phyloP scores from a whole-genome alignment of 2,113 vertebrate genomes.

The Anhinga rufa region DNA sequence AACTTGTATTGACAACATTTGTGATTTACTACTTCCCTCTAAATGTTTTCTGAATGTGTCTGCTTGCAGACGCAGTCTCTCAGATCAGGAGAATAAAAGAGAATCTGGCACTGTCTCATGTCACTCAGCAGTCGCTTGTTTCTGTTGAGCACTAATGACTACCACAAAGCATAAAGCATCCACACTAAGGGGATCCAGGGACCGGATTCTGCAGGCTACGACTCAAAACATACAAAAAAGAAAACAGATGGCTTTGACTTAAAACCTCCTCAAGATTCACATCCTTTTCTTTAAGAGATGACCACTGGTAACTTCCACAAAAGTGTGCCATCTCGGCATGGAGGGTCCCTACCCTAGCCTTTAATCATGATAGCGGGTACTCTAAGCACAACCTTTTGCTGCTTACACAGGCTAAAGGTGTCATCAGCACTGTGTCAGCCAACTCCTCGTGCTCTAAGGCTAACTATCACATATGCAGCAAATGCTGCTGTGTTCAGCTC shows the following conservation, averaged over 20 bases:
- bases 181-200: background rate
- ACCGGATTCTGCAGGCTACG: background rate
- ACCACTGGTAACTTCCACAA: background rate
- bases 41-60: background rate
- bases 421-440: background rate
- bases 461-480: background rate
- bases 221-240: background rate
- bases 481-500: background rate
- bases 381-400: background rate
- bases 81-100: background rate
- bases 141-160: background rate
- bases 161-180: background rate
- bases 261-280: background rate
- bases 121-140: background rate
- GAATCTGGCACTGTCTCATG: background rate
- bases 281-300: background rate
- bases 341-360: background rate
- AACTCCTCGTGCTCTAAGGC: background rate
- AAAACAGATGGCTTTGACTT: background rate
- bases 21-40: background rate
- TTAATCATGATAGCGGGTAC: background rate
- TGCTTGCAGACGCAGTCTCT: background rate
- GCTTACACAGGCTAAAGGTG: background rate
- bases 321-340: background rate
- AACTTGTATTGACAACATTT: background rate